Evolutionary conservation across 23 tunicate species (phyloP).

Genomic region (Trididemnum nubilum): DNA sequence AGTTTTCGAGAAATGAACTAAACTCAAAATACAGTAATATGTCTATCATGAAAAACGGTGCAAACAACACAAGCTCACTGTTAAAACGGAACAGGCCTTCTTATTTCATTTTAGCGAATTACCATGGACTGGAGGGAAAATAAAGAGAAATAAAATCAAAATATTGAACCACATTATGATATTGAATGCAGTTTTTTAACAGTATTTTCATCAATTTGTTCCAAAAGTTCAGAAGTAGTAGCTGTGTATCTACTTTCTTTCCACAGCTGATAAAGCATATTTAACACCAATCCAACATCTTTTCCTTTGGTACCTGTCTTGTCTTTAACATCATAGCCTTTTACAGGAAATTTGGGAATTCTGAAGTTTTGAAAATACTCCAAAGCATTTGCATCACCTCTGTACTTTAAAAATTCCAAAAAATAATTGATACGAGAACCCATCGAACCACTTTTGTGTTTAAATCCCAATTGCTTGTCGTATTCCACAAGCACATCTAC

Average conservation of each 20-base stretch:
- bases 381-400: conserved; percentile 69
- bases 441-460: background rate
- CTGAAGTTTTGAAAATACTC: conserved; percentile 45
- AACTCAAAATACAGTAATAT: too few relatives aligned
- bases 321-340: conserved; percentile 44
- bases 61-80: too few relatives aligned
- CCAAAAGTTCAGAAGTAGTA: conserved; percentile 39
- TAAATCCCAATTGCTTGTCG: conserved; percentile 1
- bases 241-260: conserved; percentile 62
- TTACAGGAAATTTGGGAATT: conserved; percentile 65
- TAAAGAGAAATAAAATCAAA: background rate
- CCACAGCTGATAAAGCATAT: conserved; percentile 59
- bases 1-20: too few relatives aligned
- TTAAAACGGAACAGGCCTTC: too few relatives aligned
- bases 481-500: conserved; percentile 35
- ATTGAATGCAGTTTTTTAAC: background rate
- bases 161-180: background rate
- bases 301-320: conserved; percentile 54
- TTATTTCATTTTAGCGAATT: too few relatives aligned
- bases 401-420: conserved; percentile 75
- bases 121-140: too few relatives aligned
- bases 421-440: too few relatives aligned
- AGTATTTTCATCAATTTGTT: conserved; percentile 33
- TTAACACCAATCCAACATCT: conserved; percentile 35
- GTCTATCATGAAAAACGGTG: too few relatives aligned